Base-by-base conservation (phyloP, 2,888 invertebrate genomes). In the Pristionchus maxplancki region DNA sequence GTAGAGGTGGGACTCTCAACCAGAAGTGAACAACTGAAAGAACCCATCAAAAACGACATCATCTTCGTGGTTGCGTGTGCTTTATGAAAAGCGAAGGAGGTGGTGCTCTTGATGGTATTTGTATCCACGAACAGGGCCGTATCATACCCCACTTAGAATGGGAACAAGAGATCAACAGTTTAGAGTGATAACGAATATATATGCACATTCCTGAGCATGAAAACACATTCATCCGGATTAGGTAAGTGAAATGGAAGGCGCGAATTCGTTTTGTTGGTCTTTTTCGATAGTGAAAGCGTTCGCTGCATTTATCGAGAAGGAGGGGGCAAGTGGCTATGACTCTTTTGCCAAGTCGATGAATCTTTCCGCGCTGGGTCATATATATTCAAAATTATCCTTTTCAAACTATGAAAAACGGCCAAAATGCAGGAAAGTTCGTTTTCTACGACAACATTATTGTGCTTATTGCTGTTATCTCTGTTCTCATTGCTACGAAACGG, bases 151-250 rank as follows among this genome's bases (percentile, higher is more conserved):
- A 13, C 64, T 67, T 34, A 17, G 40, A 24, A 74, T 74, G 74
- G 40, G 24, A 74, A 40, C 74, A 40, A 74, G 40, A 74, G 74
- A 74, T 24, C 31, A 58, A 24, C 5, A 58, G 4, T 58, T n/a
- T 58, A 1, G 6, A 58, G 15, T 34, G 67, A 67, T 67, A 67
- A 67, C 31, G 67, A 67, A 34, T 5, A 67, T 9, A n/a, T 24
- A 58, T 58, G 24, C 24, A 24, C 24, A 58, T 58, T 58, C 9
- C 24, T n/a, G 58, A 58, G 24, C 58, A 58, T 24, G 24, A 58
- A 58, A 58, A 58, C 58, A 58, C 58, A 58, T 58, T n/a, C n/a
- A 58, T 50, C 58, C n/a, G 58, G 58, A 58, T 58, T n/a, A 58
- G 58, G 24, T n/a, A 24, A 24, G 58, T 58, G 58, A 58, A 58